Conservation (phyloP, 2,797 vertebrate genomes). For the Gymnopithys bicolor region DNA sequence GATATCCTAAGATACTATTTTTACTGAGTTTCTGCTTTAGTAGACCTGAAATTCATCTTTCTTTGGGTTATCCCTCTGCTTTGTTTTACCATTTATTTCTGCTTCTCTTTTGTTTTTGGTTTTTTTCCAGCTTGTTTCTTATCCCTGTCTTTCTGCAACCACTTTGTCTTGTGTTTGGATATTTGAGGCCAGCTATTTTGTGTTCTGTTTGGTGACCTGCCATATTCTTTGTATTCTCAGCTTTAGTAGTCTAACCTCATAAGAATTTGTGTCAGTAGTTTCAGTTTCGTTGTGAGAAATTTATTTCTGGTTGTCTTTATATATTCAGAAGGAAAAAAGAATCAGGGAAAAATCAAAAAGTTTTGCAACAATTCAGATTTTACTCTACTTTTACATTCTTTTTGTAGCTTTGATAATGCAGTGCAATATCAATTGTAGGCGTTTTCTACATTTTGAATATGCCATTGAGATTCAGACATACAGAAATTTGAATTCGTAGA, state of each 20-base stretch:
- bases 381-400: not conserved
- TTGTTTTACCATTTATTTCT: not conserved
- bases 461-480: not conserved
- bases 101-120: not conserved
- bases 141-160: not conserved
- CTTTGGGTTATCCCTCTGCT: not conserved
- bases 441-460: not conserved
- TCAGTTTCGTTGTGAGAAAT: not conserved
- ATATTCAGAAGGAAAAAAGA: not conserved
- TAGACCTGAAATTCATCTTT: not conserved
- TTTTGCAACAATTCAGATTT: not conserved
- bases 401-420: not conserved
- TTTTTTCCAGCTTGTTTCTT: not conserved
- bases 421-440: not conserved
- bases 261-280: not conserved
- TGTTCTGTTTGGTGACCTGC: not conserved
- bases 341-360: not conserved
- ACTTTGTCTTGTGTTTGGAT: not conserved
- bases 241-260: not conserved
- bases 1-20: not conserved
- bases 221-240: fast-evolving
- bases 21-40: not conserved
- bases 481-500: not conserved
- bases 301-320: not conserved
- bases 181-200: not conserved